These are phyloP conservation scores for Myotis vivesi DNA, from an alignment of 2,797 vertebrate species.

Conservation along the genomic window DNA sequence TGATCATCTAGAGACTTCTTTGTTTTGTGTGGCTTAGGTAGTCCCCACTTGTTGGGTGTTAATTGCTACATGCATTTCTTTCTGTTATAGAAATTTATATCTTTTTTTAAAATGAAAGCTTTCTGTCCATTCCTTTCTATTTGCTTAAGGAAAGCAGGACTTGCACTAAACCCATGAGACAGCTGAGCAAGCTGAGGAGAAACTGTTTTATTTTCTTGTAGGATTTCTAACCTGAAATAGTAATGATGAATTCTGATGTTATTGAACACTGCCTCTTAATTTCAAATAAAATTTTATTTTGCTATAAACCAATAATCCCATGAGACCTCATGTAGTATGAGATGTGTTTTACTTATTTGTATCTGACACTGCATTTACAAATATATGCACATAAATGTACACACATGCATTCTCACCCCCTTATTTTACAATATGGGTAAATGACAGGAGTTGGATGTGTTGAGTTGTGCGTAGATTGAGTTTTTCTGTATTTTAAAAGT, in stretches of 20 bases:
- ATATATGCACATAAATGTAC: neutral
- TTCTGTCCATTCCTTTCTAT: neutral
- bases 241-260: neutral
- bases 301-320: neutral
- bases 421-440: neutral
- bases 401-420: neutral
- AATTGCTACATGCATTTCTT: neutral
- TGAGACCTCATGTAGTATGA: neutral
- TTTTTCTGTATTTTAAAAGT: conserved; percentile 10
- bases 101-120: neutral
- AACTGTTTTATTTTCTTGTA: neutral
- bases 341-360: conserved; percentile 15
- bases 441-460: neutral
- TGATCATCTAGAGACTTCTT: neutral
- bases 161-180: neutral
- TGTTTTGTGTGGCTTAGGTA: neutral
- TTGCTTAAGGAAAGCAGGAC: neutral
- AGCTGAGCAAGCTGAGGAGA: neutral
- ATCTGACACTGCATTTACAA: neutral
- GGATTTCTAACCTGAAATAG: neutral
- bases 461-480: neutral
- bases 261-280: neutral
- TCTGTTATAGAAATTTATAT: neutral
- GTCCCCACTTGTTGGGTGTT: neutral
- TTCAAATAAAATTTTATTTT: conserved; percentile 9